Conservation (phyloP, 2,113 vertebrate genomes). For the Marmota monax region DNA sequence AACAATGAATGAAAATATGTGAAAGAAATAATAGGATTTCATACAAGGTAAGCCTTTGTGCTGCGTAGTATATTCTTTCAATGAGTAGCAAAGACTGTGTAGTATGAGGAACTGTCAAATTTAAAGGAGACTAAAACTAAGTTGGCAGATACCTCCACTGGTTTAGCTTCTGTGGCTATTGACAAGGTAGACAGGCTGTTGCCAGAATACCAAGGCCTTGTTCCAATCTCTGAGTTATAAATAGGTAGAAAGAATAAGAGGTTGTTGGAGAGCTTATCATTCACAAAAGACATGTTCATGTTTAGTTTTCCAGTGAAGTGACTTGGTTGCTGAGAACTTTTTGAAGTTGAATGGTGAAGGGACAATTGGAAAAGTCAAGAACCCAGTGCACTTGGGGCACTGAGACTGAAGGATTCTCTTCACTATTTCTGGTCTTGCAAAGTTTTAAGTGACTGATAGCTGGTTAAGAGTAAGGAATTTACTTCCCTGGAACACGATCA, state of each 20-base stretch:
- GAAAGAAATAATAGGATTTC: background rate
- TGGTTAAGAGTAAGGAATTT: constrained; percentile 19
- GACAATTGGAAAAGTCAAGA: background rate
- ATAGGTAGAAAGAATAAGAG: background rate
- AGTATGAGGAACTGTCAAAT: background rate
- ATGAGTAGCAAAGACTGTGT: background rate
- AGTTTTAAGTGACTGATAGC: background rate
- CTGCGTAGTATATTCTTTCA: background rate
- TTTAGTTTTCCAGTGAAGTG: background rate
- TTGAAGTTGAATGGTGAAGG: background rate
- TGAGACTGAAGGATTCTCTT: background rate
- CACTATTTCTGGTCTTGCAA: background rate
- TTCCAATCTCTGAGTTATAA: background rate
- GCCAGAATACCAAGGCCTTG: background rate
- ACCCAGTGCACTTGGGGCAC: background rate
- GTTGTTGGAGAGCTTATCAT: background rate
- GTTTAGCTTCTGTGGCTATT: background rate
- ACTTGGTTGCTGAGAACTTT: background rate
- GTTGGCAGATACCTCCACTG: background rate
- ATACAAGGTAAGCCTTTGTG: background rate
- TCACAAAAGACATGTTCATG: background rate
- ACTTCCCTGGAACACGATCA: background rate
- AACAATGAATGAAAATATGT: background rate
- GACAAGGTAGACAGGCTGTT: background rate
- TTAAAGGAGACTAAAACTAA: background rate